Conservation (phyloP, 2,888 invertebrate species). For the Drosophila rellima region DNA sequence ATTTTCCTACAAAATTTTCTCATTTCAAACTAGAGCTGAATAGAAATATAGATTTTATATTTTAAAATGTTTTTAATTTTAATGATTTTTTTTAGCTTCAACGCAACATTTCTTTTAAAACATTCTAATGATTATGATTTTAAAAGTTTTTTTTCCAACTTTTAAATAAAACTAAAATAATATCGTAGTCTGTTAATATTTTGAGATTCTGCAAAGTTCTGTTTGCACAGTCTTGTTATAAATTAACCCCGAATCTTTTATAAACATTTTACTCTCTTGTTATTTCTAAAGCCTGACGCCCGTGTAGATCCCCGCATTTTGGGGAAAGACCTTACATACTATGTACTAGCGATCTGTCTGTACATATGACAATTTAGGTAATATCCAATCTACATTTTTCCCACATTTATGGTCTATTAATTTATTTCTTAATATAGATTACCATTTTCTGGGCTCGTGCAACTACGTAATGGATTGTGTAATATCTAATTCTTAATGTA, state of each 20-base stretch:
- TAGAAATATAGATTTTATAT: no score
- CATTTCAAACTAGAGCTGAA: no score
- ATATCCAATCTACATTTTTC: slow-evolving; percentile 2
- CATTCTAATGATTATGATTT: no score
- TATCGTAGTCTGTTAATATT: no score
- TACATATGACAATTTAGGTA: slow-evolving; percentile 48
- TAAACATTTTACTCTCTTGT: background rate
- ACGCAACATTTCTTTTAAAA: no score
- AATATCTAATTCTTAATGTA: slow-evolving; percentile 63
- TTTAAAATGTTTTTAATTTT: no score
- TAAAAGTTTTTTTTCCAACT: no score
- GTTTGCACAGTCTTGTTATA: background rate
- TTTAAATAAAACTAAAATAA: no score
- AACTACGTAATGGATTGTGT: slow-evolving; percentile 71
- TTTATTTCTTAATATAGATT: slow-evolving; percentile 18
- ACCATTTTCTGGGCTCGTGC: slow-evolving; percentile 70
- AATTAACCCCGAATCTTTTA: background rate
- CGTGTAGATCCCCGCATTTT: slow-evolving; percentile 32
- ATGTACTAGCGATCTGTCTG: slow-evolving; percentile 20
- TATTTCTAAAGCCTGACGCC: slow-evolving; percentile 37
- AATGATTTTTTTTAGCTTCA: no score
- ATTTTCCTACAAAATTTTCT: no score
- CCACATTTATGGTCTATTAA: no score
- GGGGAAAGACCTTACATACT: slow-evolving; percentile 18
- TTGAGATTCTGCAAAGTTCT: background rate